Evolutionary conservation across 2,113 vertebrate species (phyloP), one percentile per base, ranked within the genome.

Genomic region (Acanthisitta chloris): DNA sequence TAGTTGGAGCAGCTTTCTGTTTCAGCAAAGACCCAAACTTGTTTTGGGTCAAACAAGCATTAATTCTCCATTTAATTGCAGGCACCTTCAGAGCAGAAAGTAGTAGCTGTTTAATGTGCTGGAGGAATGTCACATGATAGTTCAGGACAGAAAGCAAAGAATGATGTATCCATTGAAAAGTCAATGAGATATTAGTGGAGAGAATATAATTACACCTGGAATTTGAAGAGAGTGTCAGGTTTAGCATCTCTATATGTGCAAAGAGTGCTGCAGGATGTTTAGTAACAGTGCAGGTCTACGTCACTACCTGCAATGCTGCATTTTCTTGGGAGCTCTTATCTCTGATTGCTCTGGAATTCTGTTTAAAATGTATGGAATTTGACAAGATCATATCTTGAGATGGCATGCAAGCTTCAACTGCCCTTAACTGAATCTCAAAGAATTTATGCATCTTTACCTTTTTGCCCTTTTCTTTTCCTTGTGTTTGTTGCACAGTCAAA

Each of bases 401-500:
- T 67, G 71, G 55, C 86, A 93, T 3, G 28, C 59, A 81, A 84
- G 57, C 81, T 91, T 76, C 66, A 76, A 74, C 55, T 84, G 77
- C 80, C 61, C 69, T 95, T 88, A 85, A 77, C 81, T 49, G 58
- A 57, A 83, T 78, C 91, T 92, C 72, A 45, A 86, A 78, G 76
- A 90, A 85, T 86, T 34, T 70, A 4, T 40, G 55, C 59, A 48
- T 70, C 46, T 83, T 80, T 93, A 74, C 64, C 59, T 95, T 92
- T 81, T 45, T 85, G 65, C 62, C 78, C 83, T 86, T 86, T 77
- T 74, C 45, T 90, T 86, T 85, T 58, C 61, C 55, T 91, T 24
- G 14, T 52, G 51, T 80, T 89, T 89, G 67, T 76, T 72, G 48
- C 34, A 58, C 62, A 90, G 91, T 91, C 83, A 95, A 97, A 97